These are phyloP conservation scores for Zophobas morio DNA, from an alignment of 1,140 invertebrate species.

Conservation along the genomic window DNA sequence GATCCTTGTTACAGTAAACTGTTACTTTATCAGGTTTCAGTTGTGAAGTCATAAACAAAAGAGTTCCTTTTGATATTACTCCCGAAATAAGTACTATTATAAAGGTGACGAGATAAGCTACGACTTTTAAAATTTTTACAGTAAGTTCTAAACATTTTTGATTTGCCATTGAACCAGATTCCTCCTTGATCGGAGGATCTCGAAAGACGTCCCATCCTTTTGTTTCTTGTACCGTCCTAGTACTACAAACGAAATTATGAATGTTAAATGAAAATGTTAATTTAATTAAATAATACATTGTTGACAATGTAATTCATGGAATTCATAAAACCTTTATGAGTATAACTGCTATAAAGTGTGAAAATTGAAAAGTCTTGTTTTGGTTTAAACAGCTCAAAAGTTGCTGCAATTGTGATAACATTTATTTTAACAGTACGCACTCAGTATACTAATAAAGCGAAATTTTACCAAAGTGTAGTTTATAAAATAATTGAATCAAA, in stretches of 20 bases:
- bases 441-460: too few species aligned
- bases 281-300: background rate
- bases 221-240: slow-evolving; percentile 87
- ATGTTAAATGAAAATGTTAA: background rate
- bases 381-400: too few species aligned
- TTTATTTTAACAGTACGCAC: too few species aligned
- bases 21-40: slow-evolving; percentile 81
- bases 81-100: slow-evolving; percentile 86
- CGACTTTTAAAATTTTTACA: slow-evolving; percentile 87
- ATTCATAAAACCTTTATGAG: too few species aligned
- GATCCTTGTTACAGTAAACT: slow-evolving; percentile 86
- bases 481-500: too few species aligned
- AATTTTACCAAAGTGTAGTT: too few species aligned
- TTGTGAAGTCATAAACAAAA: slow-evolving; percentile 94
- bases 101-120: slow-evolving; percentile 89
- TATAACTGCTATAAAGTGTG: too few species aligned
- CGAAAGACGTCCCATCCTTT: slow-evolving; percentile 97
- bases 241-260: slow-evolving; percentile 72
- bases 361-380: too few species aligned
- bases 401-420: too few species aligned
- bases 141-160: slow-evolving; percentile 89
- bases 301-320: too few species aligned
- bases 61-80: slow-evolving; percentile 87
- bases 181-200: slow-evolving; percentile 88
- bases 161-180: slow-evolving; percentile 90